Conservation (phyloP, 2,113 vertebrate species). For the Rhinopomastus cyanomelas region DNA sequence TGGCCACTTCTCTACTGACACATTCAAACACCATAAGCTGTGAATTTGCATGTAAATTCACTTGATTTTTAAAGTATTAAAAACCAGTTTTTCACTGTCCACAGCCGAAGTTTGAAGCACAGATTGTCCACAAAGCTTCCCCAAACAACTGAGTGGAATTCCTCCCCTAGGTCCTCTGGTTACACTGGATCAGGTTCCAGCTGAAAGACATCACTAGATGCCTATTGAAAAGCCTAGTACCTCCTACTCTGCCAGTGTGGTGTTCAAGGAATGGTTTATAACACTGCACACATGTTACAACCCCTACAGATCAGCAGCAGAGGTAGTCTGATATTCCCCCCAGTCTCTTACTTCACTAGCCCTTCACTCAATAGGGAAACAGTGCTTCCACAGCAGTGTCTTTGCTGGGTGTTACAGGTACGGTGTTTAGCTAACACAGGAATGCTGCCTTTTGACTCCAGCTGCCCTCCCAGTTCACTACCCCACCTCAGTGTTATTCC, state of each 20-base stretch:
- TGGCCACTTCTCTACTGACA: not conserved
- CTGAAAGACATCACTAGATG: not conserved
- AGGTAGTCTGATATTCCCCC: not conserved
- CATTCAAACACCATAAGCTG: not conserved
- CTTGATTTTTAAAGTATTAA: not conserved
- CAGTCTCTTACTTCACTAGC: not conserved
- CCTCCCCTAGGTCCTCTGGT: not conserved
- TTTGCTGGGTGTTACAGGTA: not conserved
- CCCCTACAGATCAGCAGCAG: not conserved
- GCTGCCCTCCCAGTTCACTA: not conserved
- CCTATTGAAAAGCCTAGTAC: not conserved
- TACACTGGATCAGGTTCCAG: not conserved
- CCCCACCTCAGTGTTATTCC: not conserved
- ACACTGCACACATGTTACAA: not conserved
- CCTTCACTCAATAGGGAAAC: not conserved
- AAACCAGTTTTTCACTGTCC: not conserved
- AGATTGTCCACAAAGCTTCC: not conserved
- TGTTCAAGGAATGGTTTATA: not conserved
- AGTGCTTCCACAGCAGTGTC: not conserved
- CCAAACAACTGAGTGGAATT: not conserved
- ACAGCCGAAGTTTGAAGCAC: fast-evolving
- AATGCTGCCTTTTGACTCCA: not conserved
- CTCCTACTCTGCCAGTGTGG: not conserved
- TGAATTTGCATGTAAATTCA: not conserved
- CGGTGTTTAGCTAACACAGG: not conserved